These are phyloP conservation scores for Ivindomyrus marchei DNA, from an alignment of 2,113 vertebrate genomes.

Conservation along the genomic window DNA sequence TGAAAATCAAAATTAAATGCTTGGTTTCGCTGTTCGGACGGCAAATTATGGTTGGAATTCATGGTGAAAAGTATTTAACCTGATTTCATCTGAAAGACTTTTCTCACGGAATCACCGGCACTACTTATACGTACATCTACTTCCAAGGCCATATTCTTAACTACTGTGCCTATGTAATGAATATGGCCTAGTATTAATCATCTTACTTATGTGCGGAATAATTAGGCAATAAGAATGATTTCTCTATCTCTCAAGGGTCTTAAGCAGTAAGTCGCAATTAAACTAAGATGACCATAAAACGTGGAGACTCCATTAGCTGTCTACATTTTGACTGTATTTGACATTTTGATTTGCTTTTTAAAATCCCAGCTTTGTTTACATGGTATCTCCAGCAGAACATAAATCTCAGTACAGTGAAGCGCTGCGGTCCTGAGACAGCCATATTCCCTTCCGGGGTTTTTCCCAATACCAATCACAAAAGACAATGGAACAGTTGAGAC, in stretches of 20 bases:
- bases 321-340: background rate
- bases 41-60: background rate
- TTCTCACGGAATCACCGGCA: background rate
- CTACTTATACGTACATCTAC: background rate
- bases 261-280: background rate
- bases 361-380: background rate
- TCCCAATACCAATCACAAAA: background rate
- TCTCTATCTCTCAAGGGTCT: background rate
- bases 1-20: background rate
- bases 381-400: background rate
- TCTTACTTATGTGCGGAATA: background rate
- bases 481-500: background rate
- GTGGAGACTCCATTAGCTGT: background rate
- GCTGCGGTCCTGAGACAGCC: background rate
- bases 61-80: background rate
- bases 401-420: background rate
- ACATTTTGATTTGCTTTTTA: background rate
- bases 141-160: background rate
- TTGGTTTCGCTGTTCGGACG: background rate
- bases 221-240: background rate
- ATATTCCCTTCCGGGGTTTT: background rate
- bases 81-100: background rate
- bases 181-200: background rate
- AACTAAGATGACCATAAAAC: background rate
- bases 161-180: background rate